Evolutionary conservation across 2,797 vertebrate species (phyloP).

Genomic region (Leptatherina wallacei): DNA sequence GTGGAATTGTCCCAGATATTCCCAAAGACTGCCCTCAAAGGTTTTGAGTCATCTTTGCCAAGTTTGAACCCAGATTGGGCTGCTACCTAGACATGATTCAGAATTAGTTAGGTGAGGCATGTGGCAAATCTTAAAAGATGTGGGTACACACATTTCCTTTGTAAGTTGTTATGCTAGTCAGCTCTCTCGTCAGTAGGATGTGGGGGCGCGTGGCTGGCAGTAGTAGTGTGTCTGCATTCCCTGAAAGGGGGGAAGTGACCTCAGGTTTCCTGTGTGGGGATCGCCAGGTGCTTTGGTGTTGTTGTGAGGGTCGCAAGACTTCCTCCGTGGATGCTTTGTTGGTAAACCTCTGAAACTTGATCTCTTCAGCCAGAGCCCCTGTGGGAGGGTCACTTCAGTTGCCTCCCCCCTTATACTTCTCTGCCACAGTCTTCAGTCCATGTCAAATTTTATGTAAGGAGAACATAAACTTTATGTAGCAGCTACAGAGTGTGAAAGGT

Average conservation of each 20-base stretch:
- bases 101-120: slow-evolving; percentile 9
- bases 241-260: slow-evolving; percentile 79
- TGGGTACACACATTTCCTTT: neutral
- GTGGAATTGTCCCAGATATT: slow-evolving; percentile 11
- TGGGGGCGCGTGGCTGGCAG: slow-evolving; percentile 68
- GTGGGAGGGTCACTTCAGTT: slow-evolving; percentile 58
- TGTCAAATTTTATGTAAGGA: slow-evolving; percentile 41
- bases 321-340: slow-evolving; percentile 77
- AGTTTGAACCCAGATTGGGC: neutral
- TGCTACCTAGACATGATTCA: slow-evolving; percentile 4
- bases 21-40: neutral
- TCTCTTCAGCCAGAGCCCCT: slow-evolving; percentile 61
- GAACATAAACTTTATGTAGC: slow-evolving; percentile 60
- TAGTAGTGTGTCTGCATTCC: slow-evolving; percentile 68
- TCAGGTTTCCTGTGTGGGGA: slow-evolving; percentile 79
- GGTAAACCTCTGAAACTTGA: slow-evolving; percentile 78
- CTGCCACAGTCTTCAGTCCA: slow-evolving; percentile 11
- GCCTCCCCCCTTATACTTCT: slow-evolving; percentile 10
- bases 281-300: slow-evolving; percentile 79
- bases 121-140: slow-evolving; percentile 4
- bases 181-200: slow-evolving; percentile 30
- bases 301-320: slow-evolving; percentile 72
- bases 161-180: slow-evolving; percentile 2
- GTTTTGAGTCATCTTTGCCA: slow-evolving; percentile 6
- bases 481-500: slow-evolving; percentile 53